phyloP scores from a whole-genome alignment of 2,113 vertebrate species.

The Eurypyga helias region DNA sequence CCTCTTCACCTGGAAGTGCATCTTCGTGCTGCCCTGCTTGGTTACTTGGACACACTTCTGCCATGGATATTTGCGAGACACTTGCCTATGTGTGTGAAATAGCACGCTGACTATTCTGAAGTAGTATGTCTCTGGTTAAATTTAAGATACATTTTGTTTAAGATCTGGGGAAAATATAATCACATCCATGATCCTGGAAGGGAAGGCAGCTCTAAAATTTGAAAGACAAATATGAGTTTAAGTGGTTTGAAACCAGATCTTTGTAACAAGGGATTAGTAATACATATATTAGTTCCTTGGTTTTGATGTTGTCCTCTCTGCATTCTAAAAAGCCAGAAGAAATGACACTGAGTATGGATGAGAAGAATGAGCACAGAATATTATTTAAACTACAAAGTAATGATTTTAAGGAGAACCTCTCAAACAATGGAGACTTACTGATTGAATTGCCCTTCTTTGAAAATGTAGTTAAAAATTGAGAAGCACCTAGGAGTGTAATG shows the following conservation, averaged over 20 bases:
- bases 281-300: neutral
- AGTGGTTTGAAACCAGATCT: neutral
- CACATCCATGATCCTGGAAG: neutral
- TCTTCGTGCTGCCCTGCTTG: neutral
- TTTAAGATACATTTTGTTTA: neutral
- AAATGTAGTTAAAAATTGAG: neutral
- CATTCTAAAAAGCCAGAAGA: neutral
- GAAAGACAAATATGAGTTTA: neutral
- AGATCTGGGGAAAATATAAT: neutral
- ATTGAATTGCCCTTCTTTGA: neutral
- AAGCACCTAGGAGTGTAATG: neutral
- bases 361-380: neutral
- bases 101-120: neutral
- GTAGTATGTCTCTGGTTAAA: neutral
- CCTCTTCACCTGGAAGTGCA: neutral
- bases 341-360: neutral
- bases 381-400: neutral
- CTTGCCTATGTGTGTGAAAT: neutral
- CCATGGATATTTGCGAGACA: neutral
- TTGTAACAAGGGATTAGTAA: neutral
- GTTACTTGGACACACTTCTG: neutral
- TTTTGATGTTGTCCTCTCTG: neutral
- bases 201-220: neutral
- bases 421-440: accelerated
- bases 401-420: neutral